Evolutionary conservation across 2,888 invertebrate species (phyloP).

Genomic region (Oligia fasciuncula): DNA sequence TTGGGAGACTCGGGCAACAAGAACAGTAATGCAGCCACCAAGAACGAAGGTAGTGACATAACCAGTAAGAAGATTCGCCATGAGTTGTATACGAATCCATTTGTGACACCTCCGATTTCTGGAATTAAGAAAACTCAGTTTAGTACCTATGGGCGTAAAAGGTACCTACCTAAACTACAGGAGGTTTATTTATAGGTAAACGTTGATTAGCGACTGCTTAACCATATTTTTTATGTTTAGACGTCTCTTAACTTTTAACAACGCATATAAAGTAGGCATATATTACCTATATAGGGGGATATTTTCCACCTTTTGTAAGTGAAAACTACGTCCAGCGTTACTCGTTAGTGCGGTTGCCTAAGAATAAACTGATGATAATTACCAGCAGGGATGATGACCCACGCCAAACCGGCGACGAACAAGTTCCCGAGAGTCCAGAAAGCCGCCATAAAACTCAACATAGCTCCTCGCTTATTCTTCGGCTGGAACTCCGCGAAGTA

Average conservation of each 20-base stretch:
- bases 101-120: slow-evolving; percentile 92
- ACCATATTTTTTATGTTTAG: neutral
- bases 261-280: neutral
- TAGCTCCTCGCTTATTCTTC: slow-evolving; percentile 96
- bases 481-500: slow-evolving; percentile 99
- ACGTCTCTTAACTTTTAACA: neutral
- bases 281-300: no score
- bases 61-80: slow-evolving; percentile 97
- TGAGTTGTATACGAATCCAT: slow-evolving; percentile 95
- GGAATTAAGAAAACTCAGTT: slow-evolving; percentile 47
- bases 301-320: neutral
- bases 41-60: slow-evolving; percentile 96
- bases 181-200: neutral
- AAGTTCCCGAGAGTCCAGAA: slow-evolving; percentile 98
- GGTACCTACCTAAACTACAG: neutral
- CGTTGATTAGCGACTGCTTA: neutral
- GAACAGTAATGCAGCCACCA: slow-evolving; percentile 95
- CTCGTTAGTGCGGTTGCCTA: neutral
- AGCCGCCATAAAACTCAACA: slow-evolving; percentile 98
- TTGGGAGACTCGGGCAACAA: slow-evolving; percentile 97
- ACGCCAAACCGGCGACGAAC: slow-evolving; percentile 96
- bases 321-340: neutral
- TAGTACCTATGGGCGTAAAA: neutral
- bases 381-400: slow-evolving; percentile 93
- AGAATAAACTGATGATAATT: slow-evolving; percentile 51